phyloP scores from a whole-genome alignment of 2,888 invertebrate species.

The Phengaris arion region DNA sequence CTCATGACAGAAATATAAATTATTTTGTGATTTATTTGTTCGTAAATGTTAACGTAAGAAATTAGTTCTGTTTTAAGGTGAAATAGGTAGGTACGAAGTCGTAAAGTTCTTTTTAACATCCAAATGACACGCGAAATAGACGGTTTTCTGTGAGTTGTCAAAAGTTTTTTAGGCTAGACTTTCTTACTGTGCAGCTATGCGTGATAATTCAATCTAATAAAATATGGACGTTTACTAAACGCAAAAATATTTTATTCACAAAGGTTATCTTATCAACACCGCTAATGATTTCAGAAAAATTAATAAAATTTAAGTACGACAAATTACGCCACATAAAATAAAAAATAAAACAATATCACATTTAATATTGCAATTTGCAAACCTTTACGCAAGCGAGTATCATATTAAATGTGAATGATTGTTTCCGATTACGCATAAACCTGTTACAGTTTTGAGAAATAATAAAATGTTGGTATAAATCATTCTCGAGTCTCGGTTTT shows the following conservation, averaged over 20 bases:
- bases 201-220: too few relatives aligned
- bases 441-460: slow-evolving; percentile 3
- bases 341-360: slow-evolving; percentile 6
- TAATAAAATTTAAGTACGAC: slow-evolving; percentile 10
- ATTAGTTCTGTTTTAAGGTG: slow-evolving; percentile 12
- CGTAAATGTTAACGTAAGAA: slow-evolving; percentile 29
- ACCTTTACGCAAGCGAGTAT: slow-evolving; percentile 9
- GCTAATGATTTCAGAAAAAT: background rate
- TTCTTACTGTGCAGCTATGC: background rate
- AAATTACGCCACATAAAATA: slow-evolving; percentile 8
- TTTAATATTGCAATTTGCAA: slow-evolving; percentile 7
- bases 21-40: slow-evolving; percentile 44
- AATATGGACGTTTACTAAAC: too few relatives aligned
- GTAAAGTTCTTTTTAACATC: background rate
- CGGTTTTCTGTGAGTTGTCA: background rate
- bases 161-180: background rate
- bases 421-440: slow-evolving; percentile 14
- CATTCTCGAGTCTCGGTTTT: background rate
- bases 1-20: slow-evolving; percentile 47
- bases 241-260: too few relatives aligned
- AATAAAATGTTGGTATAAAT: background rate
- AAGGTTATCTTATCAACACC: too few relatives aligned
- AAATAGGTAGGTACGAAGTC: background rate
- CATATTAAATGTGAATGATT: slow-evolving; percentile 11
- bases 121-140: slow-evolving; percentile 7